Evolutionary conservation across 2,888 invertebrate species (phyloP), one percentile per base, ranked within the genome.

Genomic region (Drosophila rellima): DNA sequence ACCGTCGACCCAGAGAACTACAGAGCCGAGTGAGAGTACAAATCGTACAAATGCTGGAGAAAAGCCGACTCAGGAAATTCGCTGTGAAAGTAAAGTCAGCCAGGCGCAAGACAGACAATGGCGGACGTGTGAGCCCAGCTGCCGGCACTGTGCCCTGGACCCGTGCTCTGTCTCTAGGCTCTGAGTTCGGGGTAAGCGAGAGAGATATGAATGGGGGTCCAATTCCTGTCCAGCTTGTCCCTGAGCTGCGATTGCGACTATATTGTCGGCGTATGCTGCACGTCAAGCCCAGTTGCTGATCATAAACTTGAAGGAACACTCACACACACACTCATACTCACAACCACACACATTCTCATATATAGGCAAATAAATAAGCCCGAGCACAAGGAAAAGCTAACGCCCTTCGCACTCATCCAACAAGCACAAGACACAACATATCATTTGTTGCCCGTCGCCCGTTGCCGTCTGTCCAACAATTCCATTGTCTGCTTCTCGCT

Each of bases 261-360:
- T 76, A 80, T 64, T 76, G 69, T 59, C 65, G 40, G 77, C 85
- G 62, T 85, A 88, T 85, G 88, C 66, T 83, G 54, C 61, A 78
- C 70, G 83, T 85, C 83, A 82, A 62, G 77, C 74, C 75, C 86
- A 83, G 79, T 88, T 68, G 74, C 75, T 74, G 80, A 85, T 85
- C 85, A 85, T 84, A 84, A 87, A 87, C 82, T 80, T 82, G 65
- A 68, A 40, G 55, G 42, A 74, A 74, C 69, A 54, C 50, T 44
- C 67, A 23, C 62, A 48, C 31, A 45, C 48, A 47, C 68, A 66
- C 52, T 62, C 71, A 40, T 42, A 39, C 20, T 23, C 48, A 67
- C 54, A 48, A 31, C 40, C 54, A 51, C 44, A 44, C 40, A 39
- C 39, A 51, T 37, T 51, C 35, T 44, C 26, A 42, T 31, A 56